A percentile compares a stretch with the other conserved stretches of the same genome.
Evolutionary conservation across 2,797 vertebrate genomes (phyloP).

Genomic region (Pangasius krempfi): DNA sequence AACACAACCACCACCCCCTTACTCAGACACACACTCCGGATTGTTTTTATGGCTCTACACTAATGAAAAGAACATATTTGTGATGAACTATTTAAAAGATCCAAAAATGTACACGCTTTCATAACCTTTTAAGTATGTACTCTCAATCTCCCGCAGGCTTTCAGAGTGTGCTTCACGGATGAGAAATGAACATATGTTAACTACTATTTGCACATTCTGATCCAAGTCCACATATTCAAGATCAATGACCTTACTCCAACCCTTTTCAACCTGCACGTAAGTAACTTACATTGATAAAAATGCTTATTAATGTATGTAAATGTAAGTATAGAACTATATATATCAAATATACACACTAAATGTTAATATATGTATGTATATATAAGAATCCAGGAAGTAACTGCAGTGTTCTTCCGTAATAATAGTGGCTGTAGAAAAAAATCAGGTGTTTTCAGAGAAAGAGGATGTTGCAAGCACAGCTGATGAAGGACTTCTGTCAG

Average conservation of each 20-base stretch:
- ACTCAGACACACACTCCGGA: slow-evolving; percentile 26
- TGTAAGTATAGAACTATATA: background rate
- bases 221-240: slow-evolving; percentile 25
- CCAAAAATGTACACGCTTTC: background rate
- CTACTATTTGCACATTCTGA: slow-evolving; percentile 29
- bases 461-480: background rate
- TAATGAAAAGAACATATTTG: background rate
- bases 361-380: background rate
- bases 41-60: background rate
- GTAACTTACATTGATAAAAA: background rate
- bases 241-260: background rate
- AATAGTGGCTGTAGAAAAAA: background rate
- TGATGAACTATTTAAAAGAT: background rate
- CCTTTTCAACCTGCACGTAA: background rate
- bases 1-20: slow-evolving; percentile 44
- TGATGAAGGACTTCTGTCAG: background rate
- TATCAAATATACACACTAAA: background rate
- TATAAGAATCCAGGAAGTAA: background rate
- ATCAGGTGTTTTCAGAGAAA: background rate
- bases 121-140: background rate
- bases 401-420: background rate
- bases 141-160: background rate
- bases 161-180: background rate
- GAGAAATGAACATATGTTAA: background rate
- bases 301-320: background rate